Evolutionary conservation across 1,140 invertebrate species (phyloP).

Genomic region (Tachypleus tridentatus): DNA sequence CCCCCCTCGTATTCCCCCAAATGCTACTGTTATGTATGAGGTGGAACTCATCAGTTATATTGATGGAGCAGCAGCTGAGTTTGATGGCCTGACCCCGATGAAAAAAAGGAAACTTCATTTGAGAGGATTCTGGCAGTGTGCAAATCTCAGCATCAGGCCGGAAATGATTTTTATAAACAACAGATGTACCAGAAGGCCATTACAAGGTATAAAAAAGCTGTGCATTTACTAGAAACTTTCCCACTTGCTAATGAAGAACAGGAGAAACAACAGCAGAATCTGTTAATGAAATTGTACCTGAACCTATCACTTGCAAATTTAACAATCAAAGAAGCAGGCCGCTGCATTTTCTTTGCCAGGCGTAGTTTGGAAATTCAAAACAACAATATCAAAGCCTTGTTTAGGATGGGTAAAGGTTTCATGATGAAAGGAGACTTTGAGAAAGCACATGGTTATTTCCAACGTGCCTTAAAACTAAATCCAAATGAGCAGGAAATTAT

Average conservation of each 20-base stretch:
- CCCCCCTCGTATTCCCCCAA: conserved; percentile 47
- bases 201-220: conserved; percentile 70
- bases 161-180: conserved; percentile 62
- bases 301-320: conserved; percentile 75
- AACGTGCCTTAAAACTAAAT: conserved; percentile 53
- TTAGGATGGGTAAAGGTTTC: conserved; percentile 65
- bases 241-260: conserved; percentile 36
- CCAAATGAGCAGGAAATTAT: conserved; percentile 68
- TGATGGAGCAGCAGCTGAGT: conserved; percentile 68
- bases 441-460: conserved; percentile 61
- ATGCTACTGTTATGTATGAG: conserved; percentile 23
- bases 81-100: conserved; percentile 62
- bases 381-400: conserved; percentile 76
- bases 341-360: conserved; percentile 54
- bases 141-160: conserved; percentile 44
- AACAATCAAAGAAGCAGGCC: conserved; percentile 56
- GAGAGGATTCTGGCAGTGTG: conserved; percentile 56
- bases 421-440: conserved; percentile 61
- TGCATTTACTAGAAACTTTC: conserved; percentile 14
- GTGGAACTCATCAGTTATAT: conserved; percentile 43
- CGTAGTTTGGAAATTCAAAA: conserved; percentile 58
- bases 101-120: conserved; percentile 49
- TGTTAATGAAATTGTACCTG: conserved; percentile 58
- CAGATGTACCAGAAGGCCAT: conserved; percentile 50
- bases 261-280: conserved; percentile 42